A percentile compares a stretch with the other conserved stretches of the same genome.
Conservation (phyloP, 2,797 vertebrate species). For the Aselliscus stoliczkanus region DNA sequence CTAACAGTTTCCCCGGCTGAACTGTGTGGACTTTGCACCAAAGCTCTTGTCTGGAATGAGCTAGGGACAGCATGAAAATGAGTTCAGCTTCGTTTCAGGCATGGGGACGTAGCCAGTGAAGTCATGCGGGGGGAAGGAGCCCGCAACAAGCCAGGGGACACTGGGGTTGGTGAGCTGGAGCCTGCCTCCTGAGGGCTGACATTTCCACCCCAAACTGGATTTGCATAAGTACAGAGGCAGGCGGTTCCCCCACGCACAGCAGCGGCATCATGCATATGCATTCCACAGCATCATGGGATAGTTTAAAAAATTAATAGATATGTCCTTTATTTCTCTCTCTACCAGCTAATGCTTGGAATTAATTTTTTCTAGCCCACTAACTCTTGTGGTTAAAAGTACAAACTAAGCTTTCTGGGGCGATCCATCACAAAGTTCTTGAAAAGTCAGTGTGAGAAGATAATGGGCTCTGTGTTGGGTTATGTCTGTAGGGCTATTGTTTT, state of each 20-base stretch:
- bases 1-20: background rate
- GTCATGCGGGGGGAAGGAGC: background rate
- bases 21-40: background rate
- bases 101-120: background rate
- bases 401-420: constrained; percentile 47
- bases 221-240: background rate
- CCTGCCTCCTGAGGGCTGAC: background rate
- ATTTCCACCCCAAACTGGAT: background rate
- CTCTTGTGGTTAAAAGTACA: constrained; percentile 50
- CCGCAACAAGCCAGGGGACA: background rate
- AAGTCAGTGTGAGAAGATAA: background rate
- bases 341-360: background rate
- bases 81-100: background rate
- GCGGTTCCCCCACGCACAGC: too few relatives aligned
- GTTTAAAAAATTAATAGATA: constrained; percentile 16
- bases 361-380: constrained; percentile 53
- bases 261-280: fast-evolving
- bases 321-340: constrained; percentile 4
- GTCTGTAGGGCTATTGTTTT: background rate
- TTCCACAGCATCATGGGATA: background rate
- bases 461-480: background rate
- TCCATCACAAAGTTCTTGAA: background rate
- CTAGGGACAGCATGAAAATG: background rate
- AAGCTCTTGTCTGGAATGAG: background rate
- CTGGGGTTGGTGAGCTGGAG: too few relatives aligned